Percentiles rank a stretch among this genome's conserved stretches.
Conservation (phyloP, 2,113 vertebrate genomes). For the Setophaga kirtlandii region DNA sequence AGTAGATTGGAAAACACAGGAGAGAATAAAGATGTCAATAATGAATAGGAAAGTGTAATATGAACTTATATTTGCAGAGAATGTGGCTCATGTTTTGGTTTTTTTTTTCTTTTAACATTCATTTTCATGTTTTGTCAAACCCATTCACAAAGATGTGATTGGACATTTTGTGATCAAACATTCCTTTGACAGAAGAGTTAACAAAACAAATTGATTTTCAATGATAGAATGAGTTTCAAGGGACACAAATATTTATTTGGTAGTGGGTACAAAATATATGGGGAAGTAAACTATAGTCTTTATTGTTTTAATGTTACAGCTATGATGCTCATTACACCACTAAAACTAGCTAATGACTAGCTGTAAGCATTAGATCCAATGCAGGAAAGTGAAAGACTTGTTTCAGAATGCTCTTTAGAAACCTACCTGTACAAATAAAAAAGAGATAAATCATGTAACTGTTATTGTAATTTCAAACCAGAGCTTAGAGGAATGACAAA, state of each 20-base stretch:
- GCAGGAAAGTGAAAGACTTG: neutral
- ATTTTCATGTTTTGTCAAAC: neutral
- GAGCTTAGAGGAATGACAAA: neutral
- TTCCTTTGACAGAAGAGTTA: neutral
- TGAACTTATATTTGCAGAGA: neutral
- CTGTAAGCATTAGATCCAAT: neutral
- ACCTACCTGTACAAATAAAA: neutral
- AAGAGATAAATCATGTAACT: neutral
- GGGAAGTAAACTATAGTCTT: neutral
- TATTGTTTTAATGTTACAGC: neutral
- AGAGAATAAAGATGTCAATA: neutral
- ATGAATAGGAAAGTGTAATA: neutral
- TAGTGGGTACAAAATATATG: neutral
- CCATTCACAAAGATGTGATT: neutral
- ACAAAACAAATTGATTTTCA: neutral
- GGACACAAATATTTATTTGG: neutral
- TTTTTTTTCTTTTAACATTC: neutral
- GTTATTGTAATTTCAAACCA: neutral
- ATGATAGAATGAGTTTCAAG: neutral
- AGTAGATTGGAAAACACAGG: neutral
- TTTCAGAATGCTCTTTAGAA: neutral
- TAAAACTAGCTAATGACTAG: neutral
- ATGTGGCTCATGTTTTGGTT: neutral
- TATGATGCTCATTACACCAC: neutral
- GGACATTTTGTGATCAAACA: neutral